These are phyloP conservation scores for Pogona vitticeps DNA, from an alignment of 2,113 vertebrate species.

Conservation along the genomic window DNA sequence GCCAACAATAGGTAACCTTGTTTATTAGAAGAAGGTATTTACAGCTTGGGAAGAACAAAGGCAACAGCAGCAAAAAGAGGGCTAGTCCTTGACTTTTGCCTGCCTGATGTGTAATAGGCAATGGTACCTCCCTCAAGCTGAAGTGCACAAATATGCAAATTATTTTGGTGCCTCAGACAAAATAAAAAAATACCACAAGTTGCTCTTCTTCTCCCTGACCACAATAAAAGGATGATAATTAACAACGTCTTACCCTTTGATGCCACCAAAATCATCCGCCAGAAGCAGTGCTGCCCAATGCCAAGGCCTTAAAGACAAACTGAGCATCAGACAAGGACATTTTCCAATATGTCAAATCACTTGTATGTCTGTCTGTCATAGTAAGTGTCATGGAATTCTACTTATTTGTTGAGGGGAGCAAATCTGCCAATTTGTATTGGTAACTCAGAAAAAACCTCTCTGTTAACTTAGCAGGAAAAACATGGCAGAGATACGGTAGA, in stretches of 20 bases:
- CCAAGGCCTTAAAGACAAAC: background rate
- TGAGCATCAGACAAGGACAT: background rate
- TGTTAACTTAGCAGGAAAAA: background rate
- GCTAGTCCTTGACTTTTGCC: background rate
- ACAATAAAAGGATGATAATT: background rate
- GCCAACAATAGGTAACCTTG: background rate
- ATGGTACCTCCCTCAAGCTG: background rate
- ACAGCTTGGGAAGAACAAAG: background rate
- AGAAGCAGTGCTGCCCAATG: background rate
- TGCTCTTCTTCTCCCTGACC: background rate
- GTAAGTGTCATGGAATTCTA: background rate
- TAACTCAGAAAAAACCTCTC: background rate
- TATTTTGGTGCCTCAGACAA: too few relatives aligned
- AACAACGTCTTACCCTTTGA: background rate
- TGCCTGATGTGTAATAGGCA: background rate
- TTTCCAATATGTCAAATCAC: background rate
- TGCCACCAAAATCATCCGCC: background rate
- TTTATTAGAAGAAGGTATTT: background rate
- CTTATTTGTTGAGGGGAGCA: background rate
- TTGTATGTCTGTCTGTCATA: background rate
- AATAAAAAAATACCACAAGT: background rate
- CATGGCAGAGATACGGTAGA: background rate
- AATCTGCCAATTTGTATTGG: background rate
- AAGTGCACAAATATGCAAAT: background rate
- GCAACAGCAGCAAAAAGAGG: background rate